These are phyloP conservation scores for Carlito syrichta DNA, from an alignment of 2,113 vertebrate genomes.

Conservation along the genomic window DNA sequence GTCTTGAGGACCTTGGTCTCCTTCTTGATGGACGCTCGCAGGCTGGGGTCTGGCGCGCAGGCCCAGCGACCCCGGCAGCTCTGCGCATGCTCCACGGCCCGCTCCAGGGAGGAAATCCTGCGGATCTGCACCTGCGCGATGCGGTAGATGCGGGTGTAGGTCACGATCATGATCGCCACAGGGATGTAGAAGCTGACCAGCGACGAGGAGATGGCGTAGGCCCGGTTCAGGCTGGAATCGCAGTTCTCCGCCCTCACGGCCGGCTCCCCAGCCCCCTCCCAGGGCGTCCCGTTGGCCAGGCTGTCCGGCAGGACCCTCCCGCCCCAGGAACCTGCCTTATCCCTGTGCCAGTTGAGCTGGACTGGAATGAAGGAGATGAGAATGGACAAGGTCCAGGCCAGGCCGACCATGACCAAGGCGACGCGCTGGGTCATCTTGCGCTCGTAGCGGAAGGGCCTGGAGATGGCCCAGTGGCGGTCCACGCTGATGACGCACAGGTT, in stretches of 20 bases:
- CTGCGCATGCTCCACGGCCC: conserved; percentile 91
- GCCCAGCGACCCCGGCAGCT: conserved; percentile 85
- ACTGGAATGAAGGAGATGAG: conserved; percentile 97
- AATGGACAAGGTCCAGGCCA: conserved; percentile 92
- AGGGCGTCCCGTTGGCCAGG: conserved; percentile 44
- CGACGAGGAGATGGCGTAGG: conserved; percentile 96
- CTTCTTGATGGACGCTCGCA: conserved; percentile 90
- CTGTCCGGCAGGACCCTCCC: neutral
- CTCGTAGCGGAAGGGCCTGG: conserved; percentile 95
- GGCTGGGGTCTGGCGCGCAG: conserved; percentile 85
- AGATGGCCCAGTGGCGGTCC: conserved; percentile 97
- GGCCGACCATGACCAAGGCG: conserved; percentile 90
- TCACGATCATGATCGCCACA: conserved; percentile 95
- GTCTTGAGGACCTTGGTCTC: conserved; percentile 97
- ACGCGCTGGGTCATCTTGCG: conserved; percentile 93
- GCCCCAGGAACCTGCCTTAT: conserved; percentile 45
- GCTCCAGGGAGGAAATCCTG: conserved; percentile 91
- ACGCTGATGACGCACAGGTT: conserved; percentile 96
- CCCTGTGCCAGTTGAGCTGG: conserved; percentile 95
- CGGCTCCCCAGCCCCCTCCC: conserved; percentile 33
- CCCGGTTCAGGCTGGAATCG: conserved; percentile 94
- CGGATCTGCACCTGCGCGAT: conserved; percentile 94
- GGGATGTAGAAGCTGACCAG: conserved; percentile 97
- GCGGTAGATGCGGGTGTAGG: conserved; percentile 94
- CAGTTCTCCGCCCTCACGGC: conserved; percentile 80